These are phyloP conservation scores for Zaprionus tsacasi DNA, from an alignment of 1,140 invertebrate species.

Conservation along the genomic window DNA sequence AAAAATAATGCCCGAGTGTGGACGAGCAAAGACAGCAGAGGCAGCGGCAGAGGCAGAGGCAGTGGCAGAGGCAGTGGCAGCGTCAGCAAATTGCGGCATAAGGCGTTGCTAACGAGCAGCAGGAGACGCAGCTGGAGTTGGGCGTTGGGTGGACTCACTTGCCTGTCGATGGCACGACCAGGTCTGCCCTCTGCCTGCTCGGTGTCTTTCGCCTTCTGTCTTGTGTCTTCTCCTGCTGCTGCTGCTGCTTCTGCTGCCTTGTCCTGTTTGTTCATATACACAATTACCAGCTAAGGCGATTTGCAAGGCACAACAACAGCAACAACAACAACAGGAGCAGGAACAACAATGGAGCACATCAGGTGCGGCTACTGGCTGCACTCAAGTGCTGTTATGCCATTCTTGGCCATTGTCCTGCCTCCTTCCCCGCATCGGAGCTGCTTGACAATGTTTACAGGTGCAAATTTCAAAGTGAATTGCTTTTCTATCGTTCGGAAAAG, in stretches of 20 bases:
- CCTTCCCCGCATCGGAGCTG: slow-evolving; percentile 10
- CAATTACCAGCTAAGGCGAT: slow-evolving; percentile 81
- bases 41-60: no score
- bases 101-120: slow-evolving; percentile 76
- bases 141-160: not conserved
- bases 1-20: slow-evolving; percentile 58
- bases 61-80: slow-evolving; percentile 22
- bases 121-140: not conserved
- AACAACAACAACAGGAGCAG: slow-evolving; percentile 40
- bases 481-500: slow-evolving; percentile 81
- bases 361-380: slow-evolving; percentile 59
- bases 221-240: slow-evolving; percentile 34
- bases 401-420: slow-evolving; percentile 29
- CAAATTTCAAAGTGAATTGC: slow-evolving; percentile 83
- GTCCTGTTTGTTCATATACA: slow-evolving; percentile 72
- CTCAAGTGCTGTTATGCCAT: slow-evolving; percentile 71
- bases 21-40: not conserved
- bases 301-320: slow-evolving; percentile 47
- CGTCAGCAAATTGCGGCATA: slow-evolving; percentile 72
- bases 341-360: slow-evolving; percentile 49
- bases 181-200: not conserved
- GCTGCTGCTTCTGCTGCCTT: slow-evolving; percentile 1
- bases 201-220: not conserved
- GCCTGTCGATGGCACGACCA: slow-evolving; percentile 15
- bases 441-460: slow-evolving; percentile 82